These are phyloP conservation scores for Lottia scabra DNA, from an alignment of 2,888 invertebrate species.

Conservation along the genomic window DNA sequence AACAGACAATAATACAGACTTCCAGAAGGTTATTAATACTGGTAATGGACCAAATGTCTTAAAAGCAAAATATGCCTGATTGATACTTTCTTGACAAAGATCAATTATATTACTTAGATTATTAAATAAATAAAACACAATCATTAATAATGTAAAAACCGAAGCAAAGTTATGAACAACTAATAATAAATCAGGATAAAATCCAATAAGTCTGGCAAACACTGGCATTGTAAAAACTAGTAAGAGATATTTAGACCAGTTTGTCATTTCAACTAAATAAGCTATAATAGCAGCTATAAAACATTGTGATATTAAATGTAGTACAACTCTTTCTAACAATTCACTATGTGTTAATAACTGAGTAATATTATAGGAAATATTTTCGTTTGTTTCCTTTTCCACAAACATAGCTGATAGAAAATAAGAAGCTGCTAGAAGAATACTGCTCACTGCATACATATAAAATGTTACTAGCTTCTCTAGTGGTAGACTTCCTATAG, in stretches of 20 bases:
- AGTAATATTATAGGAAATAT: slow-evolving; percentile 25
- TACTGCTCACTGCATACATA: slow-evolving; percentile 70
- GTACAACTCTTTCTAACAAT: slow-evolving; percentile 59
- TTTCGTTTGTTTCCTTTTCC: slow-evolving; percentile 48
- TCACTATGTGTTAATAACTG: slow-evolving; percentile 50
- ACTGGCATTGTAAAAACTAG: slow-evolving; percentile 71
- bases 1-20: slow-evolving; percentile 70
- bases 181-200: slow-evolving; percentile 66
- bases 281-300: slow-evolving; percentile 64
- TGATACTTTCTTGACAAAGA: slow-evolving; percentile 55
- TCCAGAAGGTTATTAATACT: slow-evolving; percentile 68
- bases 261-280: slow-evolving; percentile 68
- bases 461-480: slow-evolving; percentile 71
- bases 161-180: slow-evolving; percentile 70
- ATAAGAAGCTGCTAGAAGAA: slow-evolving; percentile 69
- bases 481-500: slow-evolving; percentile 71
- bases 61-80: slow-evolving; percentile 48
- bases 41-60: slow-evolving; percentile 65
- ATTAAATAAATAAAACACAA: slow-evolving; percentile 69
- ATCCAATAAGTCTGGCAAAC: slow-evolving; percentile 69
- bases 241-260: slow-evolving; percentile 65
- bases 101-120: slow-evolving; percentile 66
- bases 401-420: slow-evolving; percentile 70
- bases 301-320: slow-evolving; percentile 65
- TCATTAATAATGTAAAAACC: slow-evolving; percentile 67